Evolutionary conservation across 1,140 invertebrate species (phyloP).

Genomic region (Cheumatopsyche charites): DNA sequence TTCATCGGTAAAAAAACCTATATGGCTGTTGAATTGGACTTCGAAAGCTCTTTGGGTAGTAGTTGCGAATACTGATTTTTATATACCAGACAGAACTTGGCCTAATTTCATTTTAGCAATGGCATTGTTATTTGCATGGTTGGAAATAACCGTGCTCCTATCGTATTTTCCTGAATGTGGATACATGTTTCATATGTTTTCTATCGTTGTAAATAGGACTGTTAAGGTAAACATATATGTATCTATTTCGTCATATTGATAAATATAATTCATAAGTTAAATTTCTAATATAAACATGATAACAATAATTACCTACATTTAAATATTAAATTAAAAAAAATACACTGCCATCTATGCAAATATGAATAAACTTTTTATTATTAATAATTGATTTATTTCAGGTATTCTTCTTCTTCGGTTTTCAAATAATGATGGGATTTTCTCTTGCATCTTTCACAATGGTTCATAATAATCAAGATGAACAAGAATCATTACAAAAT

Average conservation of each 20-base stretch:
- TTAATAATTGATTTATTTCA: conserved; percentile 50
- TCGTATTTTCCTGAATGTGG: conserved; percentile 63
- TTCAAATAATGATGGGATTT: conserved; percentile 63
- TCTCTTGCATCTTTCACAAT: conserved; percentile 63
- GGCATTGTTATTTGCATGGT: conserved; percentile 62
- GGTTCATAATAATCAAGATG: conserved; percentile 56
- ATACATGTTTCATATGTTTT: conserved; percentile 63
- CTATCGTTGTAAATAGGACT: conserved; percentile 59
- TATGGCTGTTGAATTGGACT: conserved; percentile 51
- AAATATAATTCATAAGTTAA: no score
- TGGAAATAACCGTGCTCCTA: conserved; percentile 62
- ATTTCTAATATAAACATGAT: no score
- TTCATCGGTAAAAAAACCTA: neutral
- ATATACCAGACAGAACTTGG: conserved; percentile 53
- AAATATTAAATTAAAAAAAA: neutral
- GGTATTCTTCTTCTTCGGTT: conserved; percentile 57
- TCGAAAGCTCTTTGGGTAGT: conserved; percentile 54
- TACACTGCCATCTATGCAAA: neutral
- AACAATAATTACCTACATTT: neutral
- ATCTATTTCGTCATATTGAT: neutral
- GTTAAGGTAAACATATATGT: conserved; percentile 53
- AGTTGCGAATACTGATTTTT: conserved; percentile 47
- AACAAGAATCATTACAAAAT: conserved; percentile 56
- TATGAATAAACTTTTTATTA: neutral
- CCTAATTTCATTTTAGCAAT: conserved; percentile 60